Conservation (phyloP, 2,113 vertebrate species). For the Pterocles burchelli region DNA sequence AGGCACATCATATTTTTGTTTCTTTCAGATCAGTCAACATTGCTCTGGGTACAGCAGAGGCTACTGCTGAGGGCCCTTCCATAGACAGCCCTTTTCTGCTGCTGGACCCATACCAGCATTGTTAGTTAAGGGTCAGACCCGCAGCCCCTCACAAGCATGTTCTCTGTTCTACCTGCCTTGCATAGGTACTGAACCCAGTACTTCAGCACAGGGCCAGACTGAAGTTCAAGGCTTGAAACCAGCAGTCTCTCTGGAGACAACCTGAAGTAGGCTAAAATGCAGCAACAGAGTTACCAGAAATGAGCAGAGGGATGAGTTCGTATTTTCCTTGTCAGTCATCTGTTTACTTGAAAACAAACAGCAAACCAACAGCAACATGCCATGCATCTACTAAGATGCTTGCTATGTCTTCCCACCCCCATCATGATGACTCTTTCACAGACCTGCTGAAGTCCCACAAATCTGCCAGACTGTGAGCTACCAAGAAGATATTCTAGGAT, state of each 20-base stretch:
- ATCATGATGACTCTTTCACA: background rate
- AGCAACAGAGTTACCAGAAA: constrained; percentile 9
- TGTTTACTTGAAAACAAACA: constrained; percentile 35
- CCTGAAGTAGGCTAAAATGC: background rate
- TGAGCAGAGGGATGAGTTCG: constrained; percentile 32
- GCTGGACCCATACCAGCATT: background rate
- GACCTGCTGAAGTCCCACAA: background rate
- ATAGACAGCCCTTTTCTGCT: background rate
- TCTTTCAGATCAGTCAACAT: background rate
- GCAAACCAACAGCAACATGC: background rate
- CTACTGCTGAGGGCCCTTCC: rapidly evolving
- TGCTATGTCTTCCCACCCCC: background rate
- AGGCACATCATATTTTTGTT: background rate
- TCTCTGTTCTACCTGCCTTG: background rate
- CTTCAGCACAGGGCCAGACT: background rate
- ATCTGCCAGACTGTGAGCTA: background rate
- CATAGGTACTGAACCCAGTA: background rate
- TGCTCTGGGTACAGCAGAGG: background rate
- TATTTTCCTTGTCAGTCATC: constrained; percentile 31
- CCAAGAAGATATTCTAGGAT: background rate
- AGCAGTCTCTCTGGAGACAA: background rate
- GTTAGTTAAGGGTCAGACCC: background rate
- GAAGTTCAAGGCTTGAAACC: background rate
- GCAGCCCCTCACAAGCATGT: rapidly evolving
- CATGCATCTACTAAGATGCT: background rate